A percentile compares a stretch with the other conserved stretches of the same genome.
Conservation (phyloP, 2,113 vertebrate species). For the Misgurnus mizolepis region DNA sequence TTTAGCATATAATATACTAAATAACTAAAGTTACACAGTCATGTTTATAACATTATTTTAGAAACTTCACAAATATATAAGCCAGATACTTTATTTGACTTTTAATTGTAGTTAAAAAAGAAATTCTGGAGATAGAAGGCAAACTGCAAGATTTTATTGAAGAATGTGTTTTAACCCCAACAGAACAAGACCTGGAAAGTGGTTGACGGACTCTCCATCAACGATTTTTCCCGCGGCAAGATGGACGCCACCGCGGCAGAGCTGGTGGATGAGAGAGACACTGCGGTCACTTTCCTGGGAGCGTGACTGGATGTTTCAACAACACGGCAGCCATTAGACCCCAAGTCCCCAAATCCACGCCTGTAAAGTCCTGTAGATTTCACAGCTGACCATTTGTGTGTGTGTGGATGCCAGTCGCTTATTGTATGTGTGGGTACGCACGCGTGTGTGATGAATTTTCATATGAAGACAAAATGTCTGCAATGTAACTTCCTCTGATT, state of each 20-base stretch:
- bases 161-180: not conserved
- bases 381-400: conserved; percentile 25
- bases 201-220: conserved; percentile 87
- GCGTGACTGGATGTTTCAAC: conserved; percentile 78
- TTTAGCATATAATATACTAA: too few species aligned
- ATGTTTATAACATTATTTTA: too few species aligned
- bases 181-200: conserved; percentile 94
- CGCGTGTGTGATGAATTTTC: conserved; percentile 15
- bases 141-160: not conserved
- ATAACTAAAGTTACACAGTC: too few species aligned
- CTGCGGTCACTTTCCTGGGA: conserved; percentile 88
- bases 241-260: conserved; percentile 93
- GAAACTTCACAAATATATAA: too few species aligned
- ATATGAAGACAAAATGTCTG: conserved; percentile 21
- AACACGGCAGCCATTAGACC: conserved; percentile 58
- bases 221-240: conserved; percentile 92
- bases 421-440: not conserved
- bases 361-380: conserved; percentile 74
- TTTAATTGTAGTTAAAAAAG: too few species aligned
- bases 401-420: not conserved
- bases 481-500: conserved; percentile 10
- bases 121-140: too few species aligned
- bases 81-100: too few species aligned
- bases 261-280: conserved; percentile 90
- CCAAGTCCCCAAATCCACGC: conserved; percentile 75